Percentiles rank a stretch among this genome's conserved stretches.
Evolutionary conservation across 2,888 invertebrate genomes (phyloP).

Genomic region (Euphydryas editha): DNA sequence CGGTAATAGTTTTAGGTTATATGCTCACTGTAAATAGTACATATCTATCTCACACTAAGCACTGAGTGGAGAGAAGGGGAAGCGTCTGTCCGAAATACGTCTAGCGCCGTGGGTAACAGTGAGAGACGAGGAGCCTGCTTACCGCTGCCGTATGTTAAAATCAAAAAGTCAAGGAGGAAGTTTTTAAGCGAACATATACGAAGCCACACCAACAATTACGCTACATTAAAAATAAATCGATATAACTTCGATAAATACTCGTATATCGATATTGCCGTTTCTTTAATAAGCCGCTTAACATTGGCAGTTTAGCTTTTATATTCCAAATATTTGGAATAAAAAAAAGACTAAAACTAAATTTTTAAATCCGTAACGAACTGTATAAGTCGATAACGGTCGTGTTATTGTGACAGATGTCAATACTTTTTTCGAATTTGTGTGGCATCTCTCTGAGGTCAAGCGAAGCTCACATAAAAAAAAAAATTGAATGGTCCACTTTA

Average conservation of each 20-base stretch:
- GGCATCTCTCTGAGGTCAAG: slow-evolving; percentile 37
- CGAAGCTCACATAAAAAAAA: slow-evolving; percentile 59
- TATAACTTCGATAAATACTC: slow-evolving; percentile 35
- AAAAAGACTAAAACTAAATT: slow-evolving; percentile 43
- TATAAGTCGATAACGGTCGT: slow-evolving; percentile 42
- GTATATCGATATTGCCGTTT: slow-evolving; percentile 35
- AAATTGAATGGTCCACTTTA: slow-evolving; percentile 58
- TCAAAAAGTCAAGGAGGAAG: too few relatives aligned
- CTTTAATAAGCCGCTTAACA: slow-evolving; percentile 43
- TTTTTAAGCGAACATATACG: too few relatives aligned
- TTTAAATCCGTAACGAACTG: slow-evolving; percentile 40
- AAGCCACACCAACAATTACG: slow-evolving; percentile 5
- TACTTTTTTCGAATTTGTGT: slow-evolving; percentile 41
- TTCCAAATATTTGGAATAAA: slow-evolving; percentile 38
- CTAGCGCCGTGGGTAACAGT: too few relatives aligned
- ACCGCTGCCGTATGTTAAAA: too few relatives aligned
- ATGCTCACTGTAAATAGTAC: too few relatives aligned
- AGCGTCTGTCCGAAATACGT: too few relatives aligned
- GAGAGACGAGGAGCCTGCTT: too few relatives aligned
- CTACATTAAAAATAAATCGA: slow-evolving; percentile 35
- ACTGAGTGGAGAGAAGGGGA: too few relatives aligned
- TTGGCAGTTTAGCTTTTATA: slow-evolving; percentile 41
- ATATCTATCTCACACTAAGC: too few relatives aligned
- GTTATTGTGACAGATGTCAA: slow-evolving; percentile 45
- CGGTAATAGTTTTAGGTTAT: too few relatives aligned